Evolutionary conservation across 2,888 invertebrate genomes (phyloP).

Genomic region (Balanococcus diminutus): DNA sequence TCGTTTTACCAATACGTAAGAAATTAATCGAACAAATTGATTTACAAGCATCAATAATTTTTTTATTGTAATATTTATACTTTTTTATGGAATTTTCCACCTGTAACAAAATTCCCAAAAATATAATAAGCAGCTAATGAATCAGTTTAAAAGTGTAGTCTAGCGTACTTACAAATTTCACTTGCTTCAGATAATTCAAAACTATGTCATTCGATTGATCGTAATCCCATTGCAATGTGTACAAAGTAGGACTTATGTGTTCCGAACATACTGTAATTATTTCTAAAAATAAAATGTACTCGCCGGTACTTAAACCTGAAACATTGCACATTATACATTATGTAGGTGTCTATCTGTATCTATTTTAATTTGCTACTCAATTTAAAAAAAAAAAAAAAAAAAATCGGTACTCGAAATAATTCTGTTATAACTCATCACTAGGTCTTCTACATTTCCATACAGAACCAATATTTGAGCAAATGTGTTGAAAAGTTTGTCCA

Average conservation of each 20-base stretch:
- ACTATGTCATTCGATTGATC: background rate
- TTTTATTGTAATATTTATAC: slow-evolving; percentile 20
- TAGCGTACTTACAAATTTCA: background rate
- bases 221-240: slow-evolving; percentile 27
- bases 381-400: too few species aligned
- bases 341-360: too few species aligned
- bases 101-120: background rate
- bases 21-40: slow-evolving; percentile 24
- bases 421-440: slow-evolving; percentile 37
- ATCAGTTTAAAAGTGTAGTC: background rate
- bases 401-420: slow-evolving; percentile 7
- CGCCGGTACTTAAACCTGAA: slow-evolving; percentile 1
- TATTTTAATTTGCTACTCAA: too few species aligned
- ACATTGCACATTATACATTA: background rate
- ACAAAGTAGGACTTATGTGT: slow-evolving; percentile 26
- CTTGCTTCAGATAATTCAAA: slow-evolving; percentile 41
- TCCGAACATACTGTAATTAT: background rate
- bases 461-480: slow-evolving; percentile 21
- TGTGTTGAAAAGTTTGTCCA: slow-evolving; percentile 20
- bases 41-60: slow-evolving; percentile 15
- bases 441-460: slow-evolving; percentile 27
- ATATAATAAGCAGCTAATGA: too few species aligned
- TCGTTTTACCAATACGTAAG: background rate
- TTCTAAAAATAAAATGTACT: slow-evolving; percentile 7
- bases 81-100: slow-evolving; percentile 8